phyloP scores from a whole-genome alignment of 1,140 invertebrate genomes.

The Stegodyphus mimosarum region DNA sequence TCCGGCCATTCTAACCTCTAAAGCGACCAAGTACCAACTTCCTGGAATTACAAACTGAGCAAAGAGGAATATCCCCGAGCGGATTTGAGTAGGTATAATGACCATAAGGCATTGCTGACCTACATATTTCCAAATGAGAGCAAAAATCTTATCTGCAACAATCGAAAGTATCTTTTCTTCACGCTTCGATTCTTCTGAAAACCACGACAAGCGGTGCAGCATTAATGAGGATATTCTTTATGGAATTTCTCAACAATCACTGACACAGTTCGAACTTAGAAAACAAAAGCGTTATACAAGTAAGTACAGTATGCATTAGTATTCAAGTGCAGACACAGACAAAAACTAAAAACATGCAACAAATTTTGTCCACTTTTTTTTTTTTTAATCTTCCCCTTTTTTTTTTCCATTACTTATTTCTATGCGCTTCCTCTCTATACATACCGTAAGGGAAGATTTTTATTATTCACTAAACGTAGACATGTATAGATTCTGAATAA shows the following conservation, averaged over 20 bases:
- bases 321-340: too few relatives aligned
- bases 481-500: too few relatives aligned
- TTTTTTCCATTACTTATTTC: too few relatives aligned
- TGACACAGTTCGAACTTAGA: conserved; percentile 26
- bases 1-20: too few relatives aligned
- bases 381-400: too few relatives aligned
- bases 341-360: too few relatives aligned
- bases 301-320: too few relatives aligned
- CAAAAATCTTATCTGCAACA: conserved; percentile 51
- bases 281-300: too few relatives aligned
- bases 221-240: conserved; percentile 53
- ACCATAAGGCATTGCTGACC: conserved; percentile 51
- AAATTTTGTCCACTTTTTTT: too few relatives aligned
- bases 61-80: conserved; percentile 8
- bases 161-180: conserved; percentile 56
- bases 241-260: conserved; percentile 7
- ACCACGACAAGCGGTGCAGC: conserved; percentile 17
- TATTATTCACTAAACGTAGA: too few relatives aligned
- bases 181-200: conserved; percentile 43
- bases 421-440: too few relatives aligned
- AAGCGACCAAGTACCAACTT: background rate
- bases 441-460: too few relatives aligned
- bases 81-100: conserved; percentile 18
- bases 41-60: conserved; percentile 42
- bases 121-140: conserved; percentile 39